A percentile compares a stretch with the other conserved stretches of the same genome.
Conservation (phyloP, 1,140 invertebrate species). For the Ephestia elutella region DNA sequence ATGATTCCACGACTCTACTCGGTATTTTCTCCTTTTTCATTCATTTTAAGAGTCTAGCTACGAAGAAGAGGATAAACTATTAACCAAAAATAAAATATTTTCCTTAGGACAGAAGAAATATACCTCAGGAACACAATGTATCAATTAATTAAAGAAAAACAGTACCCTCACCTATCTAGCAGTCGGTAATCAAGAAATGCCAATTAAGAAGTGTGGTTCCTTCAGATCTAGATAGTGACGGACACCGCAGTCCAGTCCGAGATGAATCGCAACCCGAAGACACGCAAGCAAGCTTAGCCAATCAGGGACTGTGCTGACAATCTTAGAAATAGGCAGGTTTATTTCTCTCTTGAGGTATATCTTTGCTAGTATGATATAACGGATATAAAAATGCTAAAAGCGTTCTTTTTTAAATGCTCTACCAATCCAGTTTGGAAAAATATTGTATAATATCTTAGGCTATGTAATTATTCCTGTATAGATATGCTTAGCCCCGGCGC, state of each 20-base stretch:
- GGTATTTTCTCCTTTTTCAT: too few species aligned
- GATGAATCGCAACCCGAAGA: slow-evolving; percentile 32
- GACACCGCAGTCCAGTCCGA: slow-evolving; percentile 11
- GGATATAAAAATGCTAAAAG: too few species aligned
- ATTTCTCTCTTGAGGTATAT: not conserved
- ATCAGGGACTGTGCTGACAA: not conserved
- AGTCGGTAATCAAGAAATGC: slow-evolving; percentile 24
- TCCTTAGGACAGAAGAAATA: not conserved
- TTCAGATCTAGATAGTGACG: slow-evolving; percentile 32
- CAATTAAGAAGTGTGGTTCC: slow-evolving; percentile 38
- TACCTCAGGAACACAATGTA: not conserved
- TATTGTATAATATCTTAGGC: too few species aligned
- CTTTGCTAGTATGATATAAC: too few species aligned
- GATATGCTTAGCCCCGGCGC: too few species aligned
- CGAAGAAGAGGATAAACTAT: too few species aligned
- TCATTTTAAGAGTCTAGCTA: too few species aligned
- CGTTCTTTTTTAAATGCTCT: too few species aligned
- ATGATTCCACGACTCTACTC: too few species aligned
- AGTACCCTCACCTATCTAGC: not conserved
- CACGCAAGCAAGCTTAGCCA: slow-evolving; percentile 23
- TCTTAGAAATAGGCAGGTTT: not conserved
- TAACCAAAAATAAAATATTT: not conserved
- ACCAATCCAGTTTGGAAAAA: too few species aligned
- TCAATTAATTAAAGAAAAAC: slow-evolving; percentile 1
- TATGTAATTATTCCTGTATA: too few species aligned